Evolutionary conservation across 2,888 invertebrate species (phyloP), one percentile per base, ranked within the genome.

Genomic region (Dicyrtomina minuta): DNA sequence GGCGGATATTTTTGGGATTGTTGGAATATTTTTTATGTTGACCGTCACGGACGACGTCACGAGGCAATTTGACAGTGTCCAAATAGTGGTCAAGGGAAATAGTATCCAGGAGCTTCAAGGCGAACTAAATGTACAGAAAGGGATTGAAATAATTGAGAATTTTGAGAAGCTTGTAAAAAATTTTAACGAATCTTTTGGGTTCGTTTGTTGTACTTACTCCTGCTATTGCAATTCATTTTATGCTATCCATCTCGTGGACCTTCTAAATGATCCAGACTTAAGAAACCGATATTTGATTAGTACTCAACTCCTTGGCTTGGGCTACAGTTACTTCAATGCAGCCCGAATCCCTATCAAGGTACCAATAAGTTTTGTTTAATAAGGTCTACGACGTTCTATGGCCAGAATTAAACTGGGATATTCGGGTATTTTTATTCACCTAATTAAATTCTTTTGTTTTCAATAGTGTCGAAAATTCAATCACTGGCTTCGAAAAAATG

Each of bases 221-320:
- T 15, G 44, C 26, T 61, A 61, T 46, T 61, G 61, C 20, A 61
- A 61, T 61, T 46, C 61, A 1, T 61, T 46, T 24, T 61, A 61
- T 26, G 44, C 46, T 10, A 39, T 61, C 17, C 61, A 61, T 26
- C 24, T 61, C 2, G 27, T 46, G 1, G 61, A 61, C 1, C 6
- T 26, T n/a, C 46, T 61, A 12, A 61, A 61, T 46, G 10, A 26
- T 17, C 17, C 8, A n/a, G 59, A 43, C 24, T 41, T 6, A 17
- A 2, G 41, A 8, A 60, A 60, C 20, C 59, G 59, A 22, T 60
- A 41, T 43, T n/a, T 60, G 22, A 22, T 60, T 6, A 2, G 20
- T 6, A 20, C 59, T 15, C 59, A 60, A 43, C n/a, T 60, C n/a
- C 8, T 39, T 5, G 20, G 17, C 2, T 15, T 60, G 3, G 41